Percentiles rank a stretch among this genome's conserved stretches.
phyloP scores from a whole-genome alignment of 2,797 vertebrate species.

The Anolis apletophallus region DNA sequence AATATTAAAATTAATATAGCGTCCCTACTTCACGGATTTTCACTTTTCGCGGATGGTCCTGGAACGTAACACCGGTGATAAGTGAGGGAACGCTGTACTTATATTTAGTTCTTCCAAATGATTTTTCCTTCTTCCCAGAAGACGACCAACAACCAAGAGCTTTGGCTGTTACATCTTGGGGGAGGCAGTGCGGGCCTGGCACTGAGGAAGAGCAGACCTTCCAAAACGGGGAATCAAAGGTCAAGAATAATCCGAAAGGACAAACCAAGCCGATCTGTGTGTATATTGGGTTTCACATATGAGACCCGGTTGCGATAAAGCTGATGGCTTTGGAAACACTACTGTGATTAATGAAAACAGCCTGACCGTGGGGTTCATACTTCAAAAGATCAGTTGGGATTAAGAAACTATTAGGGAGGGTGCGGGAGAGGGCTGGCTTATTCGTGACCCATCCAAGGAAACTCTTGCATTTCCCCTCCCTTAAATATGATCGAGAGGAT shows the following conservation, averaged over 20 bases:
- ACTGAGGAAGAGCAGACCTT: conserved; percentile 72
- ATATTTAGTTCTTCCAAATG: not conserved
- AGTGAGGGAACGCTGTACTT: no score
- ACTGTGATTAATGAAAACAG: conserved; percentile 82
- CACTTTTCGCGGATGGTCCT: no score
- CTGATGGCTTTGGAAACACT: conserved; percentile 79
- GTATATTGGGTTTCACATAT: conserved; percentile 79
- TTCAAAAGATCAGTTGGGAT: conserved; percentile 75
- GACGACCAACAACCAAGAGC: conserved; percentile 49
- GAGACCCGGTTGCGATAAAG: conserved; percentile 80
- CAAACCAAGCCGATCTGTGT: conserved; percentile 75
- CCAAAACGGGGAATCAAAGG: conserved; percentile 71
- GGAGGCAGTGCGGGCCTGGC: conserved; percentile 52
- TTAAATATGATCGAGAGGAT: not conserved
- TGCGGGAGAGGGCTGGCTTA: conserved; percentile 53
- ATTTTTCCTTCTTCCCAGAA: conserved; percentile 27
- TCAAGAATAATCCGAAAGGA: conserved; percentile 76
- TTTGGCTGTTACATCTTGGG: conserved; percentile 49
- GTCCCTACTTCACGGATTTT: no score
- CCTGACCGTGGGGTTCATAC: conserved; percentile 72
- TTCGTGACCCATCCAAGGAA: conserved; percentile 65
- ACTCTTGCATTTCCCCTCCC: conserved; percentile 50
- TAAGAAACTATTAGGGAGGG: conserved; percentile 55
- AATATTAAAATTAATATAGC: no score
- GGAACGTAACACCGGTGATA: no score